Evolutionary conservation across 2,797 vertebrate genomes (phyloP), one percentile per base, ranked within the genome.

Genomic region (Paedocypris micromegethes): DNA sequence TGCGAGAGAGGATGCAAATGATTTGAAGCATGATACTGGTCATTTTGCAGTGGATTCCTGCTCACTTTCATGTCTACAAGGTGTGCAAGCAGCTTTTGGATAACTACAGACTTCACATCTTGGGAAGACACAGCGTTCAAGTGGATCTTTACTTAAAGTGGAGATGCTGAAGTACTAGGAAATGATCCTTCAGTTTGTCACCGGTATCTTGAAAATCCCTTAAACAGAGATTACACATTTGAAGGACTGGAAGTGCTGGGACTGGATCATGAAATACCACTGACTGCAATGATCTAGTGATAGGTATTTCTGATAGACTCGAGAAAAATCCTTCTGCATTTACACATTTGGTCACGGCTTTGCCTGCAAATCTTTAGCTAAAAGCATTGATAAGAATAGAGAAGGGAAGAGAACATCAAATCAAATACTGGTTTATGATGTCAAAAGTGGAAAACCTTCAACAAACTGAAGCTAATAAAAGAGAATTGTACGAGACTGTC

Each of bases 271-370:
- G 38, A 52, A 67, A 58, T 43, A 6, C 46, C 9, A 9, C 56
- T 52, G 48, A 51, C 40, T 7, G 41, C 41, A 52, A 5, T 38
- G 41, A 52, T 68, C 5, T 49, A 59, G 52, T 37, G 41, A 51
- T 43, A 51, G 51, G 51, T 40, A 38, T 39, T 39, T 43, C 3
- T 45, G 8, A n/a, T 48, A 8, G 55, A 9, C 57, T 23, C 49
- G 9, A 66, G 45, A 47, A 52, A 57, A 37, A 48, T 9, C 41
- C 44, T 52, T 52, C 57, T 66, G 49, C 38, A 63, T 63, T 66
- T 57, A 57, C 39, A 57, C 53, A 9, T 49, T 38, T 45, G 45
- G 48, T 43, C 41, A 5, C 37, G 61, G 49, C 49, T 6, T 63
- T 48, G 40, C 50, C 61, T 63, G 49, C 49, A 44, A 63, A 63